phyloP scores from a whole-genome alignment of 2,113 vertebrate genomes.

The Pomatorhinus ruficollis region DNA sequence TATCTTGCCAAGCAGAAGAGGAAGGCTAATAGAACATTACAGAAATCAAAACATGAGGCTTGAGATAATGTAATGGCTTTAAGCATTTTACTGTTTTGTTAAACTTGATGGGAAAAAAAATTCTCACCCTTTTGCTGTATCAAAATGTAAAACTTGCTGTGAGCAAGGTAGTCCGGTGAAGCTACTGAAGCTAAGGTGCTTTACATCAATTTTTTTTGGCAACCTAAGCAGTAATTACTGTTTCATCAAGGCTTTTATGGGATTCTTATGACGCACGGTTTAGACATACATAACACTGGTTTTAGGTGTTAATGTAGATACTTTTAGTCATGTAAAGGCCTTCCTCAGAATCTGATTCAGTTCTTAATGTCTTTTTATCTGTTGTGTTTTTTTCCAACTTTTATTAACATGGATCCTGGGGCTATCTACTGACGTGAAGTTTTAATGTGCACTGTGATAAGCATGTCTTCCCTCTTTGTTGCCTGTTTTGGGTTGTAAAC shows the following conservation, averaged over 20 bases:
- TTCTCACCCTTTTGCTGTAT: not conserved
- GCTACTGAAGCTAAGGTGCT: not conserved
- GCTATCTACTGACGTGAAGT: constrained; percentile 44
- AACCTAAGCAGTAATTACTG: constrained; percentile 16
- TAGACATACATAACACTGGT: not conserved
- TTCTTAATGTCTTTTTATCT: not conserved
- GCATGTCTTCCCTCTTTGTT: not conserved
- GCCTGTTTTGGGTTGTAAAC: constrained; percentile 4
- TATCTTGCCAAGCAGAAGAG: constrained; percentile 17
- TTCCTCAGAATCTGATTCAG: not conserved
- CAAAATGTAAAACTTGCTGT: not conserved
- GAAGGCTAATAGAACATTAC: not conserved
- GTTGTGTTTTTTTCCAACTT: constrained; percentile 6
- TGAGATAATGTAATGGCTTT: not conserved
- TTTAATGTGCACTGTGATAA: constrained; percentile 28
- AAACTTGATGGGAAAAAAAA: not conserved
- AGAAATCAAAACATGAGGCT: not conserved
- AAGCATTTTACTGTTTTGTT: not conserved
- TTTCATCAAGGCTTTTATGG: constrained; percentile 15
- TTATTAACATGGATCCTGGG: constrained; percentile 47
- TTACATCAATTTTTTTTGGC: not conserved
- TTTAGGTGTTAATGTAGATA: not conserved
- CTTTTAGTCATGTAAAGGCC: not conserved
- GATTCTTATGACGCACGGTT: not conserved
- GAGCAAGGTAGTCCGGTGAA: not conserved